Conservation (phyloP, 2,888 invertebrate genomes). For the Venusia cambrica region DNA sequence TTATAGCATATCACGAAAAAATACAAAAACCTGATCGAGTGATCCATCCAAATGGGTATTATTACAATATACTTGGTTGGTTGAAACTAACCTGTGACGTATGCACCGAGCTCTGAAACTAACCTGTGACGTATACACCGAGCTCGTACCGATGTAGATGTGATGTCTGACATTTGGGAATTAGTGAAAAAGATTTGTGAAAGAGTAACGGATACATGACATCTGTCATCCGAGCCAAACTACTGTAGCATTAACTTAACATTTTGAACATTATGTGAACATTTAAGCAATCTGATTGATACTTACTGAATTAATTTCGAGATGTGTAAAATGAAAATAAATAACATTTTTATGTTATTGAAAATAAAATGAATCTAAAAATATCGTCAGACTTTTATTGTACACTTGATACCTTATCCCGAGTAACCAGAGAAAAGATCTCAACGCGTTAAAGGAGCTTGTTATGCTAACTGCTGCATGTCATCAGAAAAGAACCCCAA, state of each 20-base stretch:
- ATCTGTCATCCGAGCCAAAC: slow-evolving; percentile 64
- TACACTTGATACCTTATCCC: slow-evolving; percentile 1
- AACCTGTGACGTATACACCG: slow-evolving; percentile 68
- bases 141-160: slow-evolving; percentile 67
- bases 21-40: slow-evolving; percentile 54
- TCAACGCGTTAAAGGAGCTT: slow-evolving; percentile 15
- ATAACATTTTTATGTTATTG: slow-evolving; percentile 83
- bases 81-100: slow-evolving; percentile 67
- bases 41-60: slow-evolving; percentile 63
- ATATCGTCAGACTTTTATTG: slow-evolving; percentile 54
- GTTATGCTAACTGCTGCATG: no score
- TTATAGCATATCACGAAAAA: slow-evolving; percentile 73
- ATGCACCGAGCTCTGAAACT: slow-evolving; percentile 69
- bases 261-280: slow-evolving; percentile 66
- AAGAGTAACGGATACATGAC: slow-evolving; percentile 51
- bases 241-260: slow-evolving; percentile 62
- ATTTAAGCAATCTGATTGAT: slow-evolving; percentile 71
- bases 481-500: neutral
- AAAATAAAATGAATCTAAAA: slow-evolving; percentile 81
- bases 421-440: slow-evolving; percentile 8
- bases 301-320: slow-evolving; percentile 74
- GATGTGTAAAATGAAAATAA: slow-evolving; percentile 75
- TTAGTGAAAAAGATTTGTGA: slow-evolving; percentile 74
- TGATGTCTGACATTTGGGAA: slow-evolving; percentile 80
- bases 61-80: slow-evolving; percentile 77